These are phyloP conservation scores for Oreochromis spilurus DNA, from an alignment of 2,113 vertebrate species.

Conservation along the genomic window DNA sequence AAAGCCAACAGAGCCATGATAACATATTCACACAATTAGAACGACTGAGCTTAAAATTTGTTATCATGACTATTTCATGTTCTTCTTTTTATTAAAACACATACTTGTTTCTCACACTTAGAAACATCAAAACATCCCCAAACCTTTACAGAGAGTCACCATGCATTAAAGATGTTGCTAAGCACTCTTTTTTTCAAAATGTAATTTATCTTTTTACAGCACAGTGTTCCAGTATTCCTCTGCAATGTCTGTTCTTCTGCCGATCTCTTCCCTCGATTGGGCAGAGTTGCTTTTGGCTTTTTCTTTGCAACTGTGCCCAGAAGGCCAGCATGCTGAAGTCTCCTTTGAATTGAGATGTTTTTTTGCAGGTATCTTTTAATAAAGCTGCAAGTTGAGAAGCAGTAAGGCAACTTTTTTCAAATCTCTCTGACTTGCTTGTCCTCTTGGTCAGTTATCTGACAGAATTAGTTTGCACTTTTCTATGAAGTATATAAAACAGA, in stretches of 20 bases:
- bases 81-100: background rate
- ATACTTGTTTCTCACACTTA: background rate
- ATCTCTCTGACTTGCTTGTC: background rate
- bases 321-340: background rate
- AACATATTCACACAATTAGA: conserved; percentile 10
- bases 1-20: background rate
- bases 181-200: background rate
- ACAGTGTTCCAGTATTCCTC: background rate
- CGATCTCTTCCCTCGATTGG: background rate
- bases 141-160: background rate
- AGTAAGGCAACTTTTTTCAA: background rate
- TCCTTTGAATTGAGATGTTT: background rate
- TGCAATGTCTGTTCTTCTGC: background rate
- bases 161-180: background rate
- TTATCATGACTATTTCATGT: background rate
- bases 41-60: background rate
- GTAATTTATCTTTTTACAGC: background rate
- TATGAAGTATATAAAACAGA: background rate
- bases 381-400: background rate
- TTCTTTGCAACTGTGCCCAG: background rate
- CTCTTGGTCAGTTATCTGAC: background rate
- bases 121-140: background rate
- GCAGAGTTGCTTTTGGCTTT: background rate
- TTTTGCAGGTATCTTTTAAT: background rate
- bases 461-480: background rate